phyloP scores from a whole-genome alignment of 2,797 vertebrate genomes.

The Acanthis flammea region DNA sequence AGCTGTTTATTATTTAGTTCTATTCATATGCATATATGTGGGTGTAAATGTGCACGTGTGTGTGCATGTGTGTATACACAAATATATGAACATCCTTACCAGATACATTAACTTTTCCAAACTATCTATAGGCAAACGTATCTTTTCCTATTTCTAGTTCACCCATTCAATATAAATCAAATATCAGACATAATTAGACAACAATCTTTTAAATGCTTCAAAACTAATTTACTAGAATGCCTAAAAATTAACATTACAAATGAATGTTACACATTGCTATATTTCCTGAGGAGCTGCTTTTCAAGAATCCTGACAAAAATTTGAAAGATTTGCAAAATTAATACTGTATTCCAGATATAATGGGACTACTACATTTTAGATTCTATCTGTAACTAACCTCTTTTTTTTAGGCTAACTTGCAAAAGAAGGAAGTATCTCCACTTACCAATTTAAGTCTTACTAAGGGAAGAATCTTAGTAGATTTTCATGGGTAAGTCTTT shows the following conservation, averaged over 20 bases:
- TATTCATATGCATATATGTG: neutral
- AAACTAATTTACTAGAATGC: neutral
- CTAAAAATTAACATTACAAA: neutral
- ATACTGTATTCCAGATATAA: conserved; percentile 11
- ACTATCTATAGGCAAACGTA: neutral
- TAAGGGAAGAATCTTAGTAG: neutral
- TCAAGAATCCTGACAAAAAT: neutral
- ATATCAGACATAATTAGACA: neutral
- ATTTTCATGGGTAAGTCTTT: neutral
- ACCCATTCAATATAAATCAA: neutral
- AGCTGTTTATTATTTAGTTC: neutral
- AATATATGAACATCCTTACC: neutral
- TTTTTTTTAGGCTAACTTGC: neutral
- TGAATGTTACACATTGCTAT: neutral
- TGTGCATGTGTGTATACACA: neutral
- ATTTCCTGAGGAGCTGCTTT: neutral
- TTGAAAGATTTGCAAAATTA: conserved; percentile 1
- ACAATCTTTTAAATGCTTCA: neutral
- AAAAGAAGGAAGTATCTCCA: neutral
- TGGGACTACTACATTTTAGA: neutral
- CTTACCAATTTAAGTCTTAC: neutral
- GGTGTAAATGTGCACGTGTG: fast-evolving
- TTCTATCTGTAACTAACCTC: neutral
- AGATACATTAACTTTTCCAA: neutral
- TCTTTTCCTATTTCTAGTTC: neutral